Conservation (phyloP, 2,797 vertebrate genomes). For the Liparis tanakae region DNA sequence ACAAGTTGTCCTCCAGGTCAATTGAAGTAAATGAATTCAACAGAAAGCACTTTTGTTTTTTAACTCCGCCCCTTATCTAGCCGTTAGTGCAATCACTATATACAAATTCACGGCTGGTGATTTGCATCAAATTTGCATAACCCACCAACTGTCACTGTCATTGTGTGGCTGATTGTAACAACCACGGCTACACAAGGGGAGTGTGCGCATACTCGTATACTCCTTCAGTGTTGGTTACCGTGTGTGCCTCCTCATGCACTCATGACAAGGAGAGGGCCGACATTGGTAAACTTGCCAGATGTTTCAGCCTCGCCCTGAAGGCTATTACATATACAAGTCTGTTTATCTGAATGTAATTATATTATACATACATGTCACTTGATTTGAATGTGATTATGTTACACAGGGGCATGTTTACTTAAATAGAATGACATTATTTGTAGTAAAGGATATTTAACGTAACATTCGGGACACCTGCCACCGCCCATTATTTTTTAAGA, state of each 20-base stretch:
- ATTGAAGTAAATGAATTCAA: constrained; percentile 56
- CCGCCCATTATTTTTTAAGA: constrained; percentile 3
- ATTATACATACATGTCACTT: constrained; percentile 67
- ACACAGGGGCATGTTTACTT: constrained; percentile 60
- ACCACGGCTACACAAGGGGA: constrained; percentile 53
- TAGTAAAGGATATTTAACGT: constrained; percentile 52
- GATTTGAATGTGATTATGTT: constrained; percentile 66
- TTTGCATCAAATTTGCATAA: constrained; percentile 82
- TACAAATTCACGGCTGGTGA: constrained; percentile 68
- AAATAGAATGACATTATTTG: constrained; percentile 65
- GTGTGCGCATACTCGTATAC: constrained; percentile 29
- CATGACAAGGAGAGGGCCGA: constrained; percentile 59
- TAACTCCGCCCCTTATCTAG: constrained; percentile 60
- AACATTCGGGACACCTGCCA: constrained; percentile 30
- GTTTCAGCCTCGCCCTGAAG: constrained; percentile 62
- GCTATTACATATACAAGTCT: constrained; percentile 58
- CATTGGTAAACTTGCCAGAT: constrained; percentile 69
- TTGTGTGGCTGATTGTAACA: constrained; percentile 69
- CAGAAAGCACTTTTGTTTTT: constrained; percentile 50
- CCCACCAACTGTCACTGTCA: constrained; percentile 78
- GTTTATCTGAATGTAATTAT: constrained; percentile 74
- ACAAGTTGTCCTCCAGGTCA: constrained; percentile 40
- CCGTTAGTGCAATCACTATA: constrained; percentile 75
- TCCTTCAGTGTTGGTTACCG: constrained; percentile 39
- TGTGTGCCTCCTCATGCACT: constrained; percentile 41